Conservation (phyloP, 2,797 vertebrate genomes). For the Petrocephalus sullivani region DNA sequence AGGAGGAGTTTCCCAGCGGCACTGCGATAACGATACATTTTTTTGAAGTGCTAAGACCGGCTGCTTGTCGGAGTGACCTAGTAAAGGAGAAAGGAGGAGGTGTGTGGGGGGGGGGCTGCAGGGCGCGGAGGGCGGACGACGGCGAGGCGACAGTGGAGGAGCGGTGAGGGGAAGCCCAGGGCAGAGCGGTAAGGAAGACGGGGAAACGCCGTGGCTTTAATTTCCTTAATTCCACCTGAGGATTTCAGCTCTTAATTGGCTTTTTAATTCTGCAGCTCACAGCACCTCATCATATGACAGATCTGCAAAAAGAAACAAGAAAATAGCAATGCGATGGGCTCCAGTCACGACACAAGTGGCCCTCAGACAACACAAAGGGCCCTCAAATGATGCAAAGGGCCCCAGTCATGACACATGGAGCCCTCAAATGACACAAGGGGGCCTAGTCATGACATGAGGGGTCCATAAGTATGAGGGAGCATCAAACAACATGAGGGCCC, state of each 20-base stretch:
- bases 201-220: too few relatives aligned
- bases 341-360: background rate
- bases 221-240: background rate
- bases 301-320: background rate
- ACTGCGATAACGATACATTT: slow-evolving; percentile 5
- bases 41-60: slow-evolving; percentile 13
- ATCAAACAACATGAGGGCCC: background rate
- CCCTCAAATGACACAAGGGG: background rate
- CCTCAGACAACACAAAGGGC: background rate
- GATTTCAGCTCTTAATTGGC: background rate
- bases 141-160: background rate
- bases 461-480: too few relatives aligned
- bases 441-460: background rate
- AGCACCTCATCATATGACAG: background rate
- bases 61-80: slow-evolving; percentile 21
- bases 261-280: background rate
- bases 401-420: background rate
- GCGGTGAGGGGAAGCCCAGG: background rate
- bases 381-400: background rate
- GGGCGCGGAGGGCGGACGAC: background rate
- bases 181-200: background rate
- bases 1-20: background rate
- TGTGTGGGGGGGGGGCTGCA: background rate
- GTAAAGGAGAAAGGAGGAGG: background rate
- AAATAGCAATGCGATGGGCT: background rate